Evolutionary conservation across 2,888 invertebrate species (phyloP), one percentile per base, ranked within the genome.

Genomic region (Panopea generosa): DNA sequence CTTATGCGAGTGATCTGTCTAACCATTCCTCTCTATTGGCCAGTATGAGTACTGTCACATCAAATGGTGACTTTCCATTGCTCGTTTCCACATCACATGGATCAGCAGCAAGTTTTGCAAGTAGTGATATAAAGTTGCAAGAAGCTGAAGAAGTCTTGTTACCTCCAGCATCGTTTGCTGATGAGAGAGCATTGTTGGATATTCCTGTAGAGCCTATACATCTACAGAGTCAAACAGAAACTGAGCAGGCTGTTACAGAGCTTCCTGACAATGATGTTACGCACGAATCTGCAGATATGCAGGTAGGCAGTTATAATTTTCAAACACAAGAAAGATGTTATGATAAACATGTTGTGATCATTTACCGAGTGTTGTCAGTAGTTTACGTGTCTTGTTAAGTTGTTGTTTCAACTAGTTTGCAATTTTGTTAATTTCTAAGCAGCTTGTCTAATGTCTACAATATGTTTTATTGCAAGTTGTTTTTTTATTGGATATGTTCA

Each of bases 111-210:
- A 74, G 78, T 68, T 75, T 69, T 52, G 29, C 43, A 18, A 70
- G 67, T 60, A 62, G 69, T 60, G 75, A 75, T n/a, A 14, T 43
- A 1, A 71, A 67, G 26, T 59, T 79, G 29, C 71, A 76, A 38
- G 79, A 84, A 59, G 80, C 80, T 14, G 83, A 83, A 33, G 85
- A 86, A 55, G 59, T 82, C n/a, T 59, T 80, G 22, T 57, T 82
- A 33, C 83, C 84, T 9, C 79, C 84, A 2, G 69, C 76, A 7
- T 78, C 79, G 62, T 87, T 87, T 69, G 80, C 79, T 14, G 86
- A 86, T 50, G 81, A 68, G 11, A 57, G 50, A 27, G 65, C 61
- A 2, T 49, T 79, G 57, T 47, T 61, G 24, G 83, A 83, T 45
- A 73, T 76, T 22, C 70, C 65, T 22, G 66, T 59, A 11, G 73